Evolutionary conservation across 92 coral and sea anemone genomes (phyloP), one percentile per base, ranked within the genome.

Genomic region (Isaurus tuberculatus): DNA sequence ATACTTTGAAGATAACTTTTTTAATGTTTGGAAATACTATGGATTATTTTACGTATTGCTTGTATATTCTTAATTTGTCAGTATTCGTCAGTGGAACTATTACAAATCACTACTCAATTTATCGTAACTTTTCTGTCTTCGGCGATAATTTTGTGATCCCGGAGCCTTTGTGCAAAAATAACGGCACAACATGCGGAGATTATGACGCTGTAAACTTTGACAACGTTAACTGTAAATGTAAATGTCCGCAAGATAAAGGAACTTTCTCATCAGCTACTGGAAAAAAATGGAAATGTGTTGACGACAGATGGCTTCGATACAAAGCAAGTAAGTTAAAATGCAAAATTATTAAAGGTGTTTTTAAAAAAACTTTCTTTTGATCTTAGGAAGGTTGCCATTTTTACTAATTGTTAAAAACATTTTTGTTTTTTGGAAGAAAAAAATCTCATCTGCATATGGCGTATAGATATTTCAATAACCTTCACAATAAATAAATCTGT

Each of bases 71-170:
- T 2, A 33, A 55, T 7, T 57, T 58, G 3, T 15, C 42, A 17
- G 6, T 26, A 4, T 55, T 27, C 5, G 58, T 23, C 70, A 11
- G 19, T 57, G 82, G 70, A 4, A 10, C 15, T 4, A 34, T 15
- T 0, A 8, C 29, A 16, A 42, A 58, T 34, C 30, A 77, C 55
- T 77, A 57, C 70, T 60, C 82, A 6, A 77, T 77, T 30, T 60
- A 55, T 34, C 82, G 82, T 67, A 77, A 77, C 8, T 16, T 9
- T 33, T 77, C 82, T 1, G 25, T 58, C 20, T 58, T 58, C 58
- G 82, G 82, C 7, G 82, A 77, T 17, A 8, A 27, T 55, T 77
- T 77, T 58, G 68, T 40, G 20, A 60, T 77, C 14, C 82, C 82
- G 1, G 8, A 61, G 11, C 16, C 51, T 16, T 2, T 77, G 55